Percentiles rank a stretch among this genome's conserved stretches.
phyloP scores from a whole-genome alignment of 2,888 invertebrate species.

The Gonocerus acuteangulatus region DNA sequence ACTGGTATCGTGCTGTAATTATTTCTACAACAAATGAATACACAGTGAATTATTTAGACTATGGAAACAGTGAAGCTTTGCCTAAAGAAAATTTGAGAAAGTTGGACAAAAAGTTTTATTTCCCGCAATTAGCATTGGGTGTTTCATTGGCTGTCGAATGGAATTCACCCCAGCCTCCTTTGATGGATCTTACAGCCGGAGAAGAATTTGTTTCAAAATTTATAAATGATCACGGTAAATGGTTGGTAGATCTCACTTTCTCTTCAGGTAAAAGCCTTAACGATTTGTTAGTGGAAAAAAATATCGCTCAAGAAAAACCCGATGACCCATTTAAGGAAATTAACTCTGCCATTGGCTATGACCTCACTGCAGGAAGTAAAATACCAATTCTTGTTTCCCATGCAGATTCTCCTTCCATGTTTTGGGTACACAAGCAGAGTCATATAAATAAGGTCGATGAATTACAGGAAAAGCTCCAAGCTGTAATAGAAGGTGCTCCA shows the following conservation, averaged over 20 bases:
- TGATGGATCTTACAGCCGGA: constrained; percentile 46
- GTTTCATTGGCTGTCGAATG: constrained; percentile 41
- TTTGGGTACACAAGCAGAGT: constrained; percentile 62
- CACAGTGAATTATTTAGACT: constrained; percentile 39
- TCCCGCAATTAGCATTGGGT: constrained; percentile 41
- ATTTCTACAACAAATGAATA: constrained; percentile 59
- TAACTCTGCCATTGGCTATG: constrained; percentile 12
- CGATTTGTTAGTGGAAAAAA: constrained; percentile 48
- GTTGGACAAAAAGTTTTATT: constrained; percentile 42
- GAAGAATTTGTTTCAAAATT: constrained; percentile 51
- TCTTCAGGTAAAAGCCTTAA: constrained; percentile 56
- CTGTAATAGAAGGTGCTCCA: constrained; percentile 40
- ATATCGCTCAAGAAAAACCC: constrained; percentile 42
- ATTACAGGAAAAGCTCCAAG: constrained; percentile 59
- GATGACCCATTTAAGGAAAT: constrained; percentile 23
- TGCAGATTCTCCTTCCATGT: constrained; percentile 62
- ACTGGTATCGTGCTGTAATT: constrained; percentile 38
- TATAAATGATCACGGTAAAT: constrained; percentile 48
- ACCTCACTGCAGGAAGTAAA: constrained; percentile 17
- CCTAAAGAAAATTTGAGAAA: constrained; percentile 41
- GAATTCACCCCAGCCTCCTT: constrained; percentile 42
- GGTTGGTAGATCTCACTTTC: constrained; percentile 56
- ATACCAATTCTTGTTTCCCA: constrained; percentile 57
- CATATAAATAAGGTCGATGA: constrained; percentile 51
- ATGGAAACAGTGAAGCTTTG: constrained; percentile 41